A percentile compares a stretch with the other conserved stretches of the same genome.
Evolutionary conservation across 2,797 vertebrate genomes (phyloP).

Genomic region (Halcyon badia): DNA sequence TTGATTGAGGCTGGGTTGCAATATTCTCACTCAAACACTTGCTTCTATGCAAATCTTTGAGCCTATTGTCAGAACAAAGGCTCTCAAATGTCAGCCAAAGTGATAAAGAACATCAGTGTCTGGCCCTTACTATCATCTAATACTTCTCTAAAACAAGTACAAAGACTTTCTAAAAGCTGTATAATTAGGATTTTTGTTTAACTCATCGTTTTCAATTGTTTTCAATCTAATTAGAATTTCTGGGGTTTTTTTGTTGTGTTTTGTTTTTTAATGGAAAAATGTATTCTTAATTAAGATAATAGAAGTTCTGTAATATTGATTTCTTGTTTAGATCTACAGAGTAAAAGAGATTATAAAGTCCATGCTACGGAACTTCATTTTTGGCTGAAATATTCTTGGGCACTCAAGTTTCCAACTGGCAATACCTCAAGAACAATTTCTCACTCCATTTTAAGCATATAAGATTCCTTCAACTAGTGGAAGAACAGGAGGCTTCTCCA

Average conservation of each 20-base stretch:
- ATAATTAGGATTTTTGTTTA: neutral
- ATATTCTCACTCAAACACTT: neutral
- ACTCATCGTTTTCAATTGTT: neutral
- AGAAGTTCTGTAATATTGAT: rapidly evolving
- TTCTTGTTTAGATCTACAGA: neutral
- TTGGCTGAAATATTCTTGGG: neutral
- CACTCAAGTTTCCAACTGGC: neutral
- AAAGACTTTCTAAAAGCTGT: neutral
- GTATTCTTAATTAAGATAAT: neutral
- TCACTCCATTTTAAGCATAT: neutral
- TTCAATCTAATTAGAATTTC: neutral
- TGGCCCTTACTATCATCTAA: neutral
- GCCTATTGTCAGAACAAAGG: neutral
- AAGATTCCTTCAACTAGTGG: neutral
- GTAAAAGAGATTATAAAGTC: neutral
- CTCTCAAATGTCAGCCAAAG: neutral
- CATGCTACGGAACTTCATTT: neutral
- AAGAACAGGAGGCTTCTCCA: neutral
- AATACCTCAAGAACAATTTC: neutral
- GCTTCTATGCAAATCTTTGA: neutral
- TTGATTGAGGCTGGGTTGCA: neutral
- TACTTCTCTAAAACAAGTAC: neutral
- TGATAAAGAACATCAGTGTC: neutral
- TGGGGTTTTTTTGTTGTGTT: no score
- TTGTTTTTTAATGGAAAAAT: neutral